These are phyloP conservation scores for Anaspis maculata DNA, from an alignment of 2,888 invertebrate genomes.

Conservation along the genomic window DNA sequence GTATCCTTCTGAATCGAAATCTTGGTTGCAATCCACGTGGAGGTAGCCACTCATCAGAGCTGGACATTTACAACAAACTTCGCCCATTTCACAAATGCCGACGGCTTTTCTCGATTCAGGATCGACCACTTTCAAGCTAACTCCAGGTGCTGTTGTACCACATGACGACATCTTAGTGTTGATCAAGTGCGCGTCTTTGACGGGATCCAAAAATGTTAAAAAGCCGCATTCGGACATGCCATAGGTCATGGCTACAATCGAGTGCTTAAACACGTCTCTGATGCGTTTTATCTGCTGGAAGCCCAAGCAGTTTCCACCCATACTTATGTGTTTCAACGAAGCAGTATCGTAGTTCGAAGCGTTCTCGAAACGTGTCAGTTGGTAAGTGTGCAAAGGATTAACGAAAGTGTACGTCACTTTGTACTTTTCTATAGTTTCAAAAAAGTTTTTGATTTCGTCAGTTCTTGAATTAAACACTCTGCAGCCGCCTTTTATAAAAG, in stretches of 20 bases:
- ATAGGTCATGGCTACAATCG: not conserved
- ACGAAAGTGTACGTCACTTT: constrained; percentile 12
- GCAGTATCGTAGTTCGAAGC: constrained; percentile 1
- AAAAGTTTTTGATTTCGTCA: constrained; percentile 18
- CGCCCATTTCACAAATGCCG: not conserved
- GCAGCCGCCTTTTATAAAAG: constrained; percentile 19
- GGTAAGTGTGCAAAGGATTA: not conserved
- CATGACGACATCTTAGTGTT: not conserved
- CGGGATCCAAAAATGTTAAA: not conserved
- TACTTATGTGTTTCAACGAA: not conserved
- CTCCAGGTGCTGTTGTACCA: not conserved
- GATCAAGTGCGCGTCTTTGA: not conserved
- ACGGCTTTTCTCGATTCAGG: not conserved
- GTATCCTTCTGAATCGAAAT: not conserved
- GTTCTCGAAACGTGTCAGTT: constrained; percentile 1
- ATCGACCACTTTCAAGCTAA: not conserved
- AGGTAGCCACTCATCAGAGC: not conserved
- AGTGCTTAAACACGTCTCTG: not conserved
- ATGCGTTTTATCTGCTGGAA: not conserved
- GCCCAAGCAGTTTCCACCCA: not conserved
- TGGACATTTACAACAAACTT: not conserved
- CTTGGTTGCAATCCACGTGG: not conserved
- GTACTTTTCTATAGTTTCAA: constrained; percentile 21
- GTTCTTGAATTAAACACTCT: constrained; percentile 18
- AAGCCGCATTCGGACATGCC: not conserved